phyloP scores from a whole-genome alignment of 2,113 vertebrate genomes.

The Oxyruncus cristatus region DNA sequence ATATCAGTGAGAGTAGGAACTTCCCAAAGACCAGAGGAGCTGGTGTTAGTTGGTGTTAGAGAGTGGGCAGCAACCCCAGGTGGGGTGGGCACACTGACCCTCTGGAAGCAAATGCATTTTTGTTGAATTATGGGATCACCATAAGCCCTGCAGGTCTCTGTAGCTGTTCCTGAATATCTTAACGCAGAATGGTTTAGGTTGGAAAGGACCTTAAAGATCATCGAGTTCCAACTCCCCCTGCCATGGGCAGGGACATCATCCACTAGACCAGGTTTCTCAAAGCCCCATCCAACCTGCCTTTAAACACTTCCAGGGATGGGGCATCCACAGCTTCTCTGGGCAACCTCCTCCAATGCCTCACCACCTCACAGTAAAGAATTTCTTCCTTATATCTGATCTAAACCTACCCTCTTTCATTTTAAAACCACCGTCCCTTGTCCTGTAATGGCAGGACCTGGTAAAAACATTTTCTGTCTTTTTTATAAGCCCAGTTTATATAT shows the following conservation, averaged over 20 bases:
- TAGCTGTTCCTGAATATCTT: not conserved
- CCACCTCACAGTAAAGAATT: too few relatives aligned
- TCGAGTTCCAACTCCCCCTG: not conserved
- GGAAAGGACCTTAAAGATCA: not conserved
- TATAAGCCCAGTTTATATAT: not conserved
- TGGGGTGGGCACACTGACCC: not conserved
- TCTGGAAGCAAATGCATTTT: not conserved
- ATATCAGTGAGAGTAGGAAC: not conserved
- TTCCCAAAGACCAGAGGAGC: not conserved
- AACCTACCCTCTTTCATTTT: not conserved
- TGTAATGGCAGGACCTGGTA: not conserved
- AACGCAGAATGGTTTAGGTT: not conserved
- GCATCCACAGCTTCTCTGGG: not conserved
- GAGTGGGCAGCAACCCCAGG: not conserved
- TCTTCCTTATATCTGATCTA: not conserved
- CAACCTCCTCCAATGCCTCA: not conserved
- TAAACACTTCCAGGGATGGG: not conserved
- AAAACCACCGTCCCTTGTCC: not conserved
- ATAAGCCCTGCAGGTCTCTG: not conserved
- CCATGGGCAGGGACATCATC: not conserved
- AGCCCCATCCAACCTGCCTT: not conserved
- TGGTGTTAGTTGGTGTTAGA: rapidly evolving
- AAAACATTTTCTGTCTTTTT: not conserved
- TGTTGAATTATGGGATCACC: not conserved
- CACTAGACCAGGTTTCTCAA: not conserved